These are phyloP conservation scores for Numida meleagris DNA, from an alignment of 2,113 vertebrate genomes.

Conservation along the genomic window DNA sequence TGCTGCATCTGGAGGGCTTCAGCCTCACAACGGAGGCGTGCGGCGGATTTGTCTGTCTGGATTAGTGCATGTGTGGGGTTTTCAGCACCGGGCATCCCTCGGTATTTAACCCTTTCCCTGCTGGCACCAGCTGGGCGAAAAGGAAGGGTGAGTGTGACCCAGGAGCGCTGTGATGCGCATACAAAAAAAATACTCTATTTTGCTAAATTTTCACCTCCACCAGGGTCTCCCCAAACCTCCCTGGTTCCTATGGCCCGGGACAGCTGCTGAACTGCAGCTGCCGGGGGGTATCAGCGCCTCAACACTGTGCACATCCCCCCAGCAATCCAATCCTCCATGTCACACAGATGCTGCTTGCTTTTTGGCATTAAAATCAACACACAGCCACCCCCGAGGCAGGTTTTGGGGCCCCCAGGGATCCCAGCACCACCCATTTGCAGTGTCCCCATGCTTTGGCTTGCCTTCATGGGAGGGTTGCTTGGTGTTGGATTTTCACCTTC, in stretches of 20 bases:
- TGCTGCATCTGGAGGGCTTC: neutral
- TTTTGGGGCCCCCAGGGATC: neutral
- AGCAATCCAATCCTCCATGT: neutral
- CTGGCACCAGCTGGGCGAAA: no score
- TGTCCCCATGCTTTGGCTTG: neutral
- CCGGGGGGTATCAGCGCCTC: neutral
- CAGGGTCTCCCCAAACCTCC: no score
- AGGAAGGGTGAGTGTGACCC: neutral
- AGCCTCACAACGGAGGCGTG: neutral
- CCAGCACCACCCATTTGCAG: neutral
- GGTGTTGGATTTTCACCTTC: neutral
- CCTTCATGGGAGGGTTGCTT: neutral
- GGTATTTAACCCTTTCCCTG: neutral
- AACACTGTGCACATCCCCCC: no score
- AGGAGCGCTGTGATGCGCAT: neutral
- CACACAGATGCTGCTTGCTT: neutral
- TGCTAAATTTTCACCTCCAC: neutral
- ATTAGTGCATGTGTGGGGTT: neutral
- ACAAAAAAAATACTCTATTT: neutral
- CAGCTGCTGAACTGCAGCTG: conserved; percentile 5
- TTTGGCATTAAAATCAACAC: conserved; percentile 25
- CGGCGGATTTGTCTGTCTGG: neutral
- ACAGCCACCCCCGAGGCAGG: neutral
- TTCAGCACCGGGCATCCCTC: neutral
- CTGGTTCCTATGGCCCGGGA: neutral